Evolutionary conservation across 2,888 invertebrate species (phyloP).

Genomic region (Busseola fusca): DNA sequence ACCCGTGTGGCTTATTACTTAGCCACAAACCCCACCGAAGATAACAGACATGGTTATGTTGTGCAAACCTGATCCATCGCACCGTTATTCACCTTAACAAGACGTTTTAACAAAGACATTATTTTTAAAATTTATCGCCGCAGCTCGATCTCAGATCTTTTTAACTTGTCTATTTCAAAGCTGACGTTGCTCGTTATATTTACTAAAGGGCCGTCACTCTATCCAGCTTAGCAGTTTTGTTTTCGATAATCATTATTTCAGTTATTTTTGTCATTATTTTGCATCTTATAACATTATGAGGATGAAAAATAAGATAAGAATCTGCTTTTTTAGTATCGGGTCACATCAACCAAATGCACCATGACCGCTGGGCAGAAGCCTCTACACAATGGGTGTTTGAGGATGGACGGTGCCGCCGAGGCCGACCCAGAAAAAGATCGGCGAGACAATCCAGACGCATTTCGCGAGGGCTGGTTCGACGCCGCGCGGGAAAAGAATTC

Average conservation of each 20-base stretch:
- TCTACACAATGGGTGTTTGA: no score
- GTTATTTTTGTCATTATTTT: neutral
- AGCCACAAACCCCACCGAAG: neutral
- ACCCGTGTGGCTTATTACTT: neutral
- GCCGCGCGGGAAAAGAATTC: no score
- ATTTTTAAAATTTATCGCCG: conserved; percentile 22
- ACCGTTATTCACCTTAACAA: conserved; percentile 3
- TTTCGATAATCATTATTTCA: conserved; percentile 13
- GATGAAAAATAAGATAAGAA: neutral
- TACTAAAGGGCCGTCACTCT: conserved; percentile 26
- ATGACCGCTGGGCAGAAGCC: no score
- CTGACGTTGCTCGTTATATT: conserved; percentile 53
- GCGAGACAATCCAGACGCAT: no score
- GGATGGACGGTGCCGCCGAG: no score
- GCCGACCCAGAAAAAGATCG: no score
- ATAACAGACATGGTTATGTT: neutral
- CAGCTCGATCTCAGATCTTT: conserved; percentile 10
- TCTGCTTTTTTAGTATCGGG: neutral
- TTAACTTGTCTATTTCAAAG: conserved; percentile 23
- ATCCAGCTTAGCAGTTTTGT: conserved; percentile 33
- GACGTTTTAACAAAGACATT: conserved; percentile 20
- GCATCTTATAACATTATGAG: neutral
- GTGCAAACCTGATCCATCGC: neutral
- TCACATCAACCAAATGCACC: no score
- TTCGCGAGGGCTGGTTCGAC: no score